Percentiles rank a stretch among this genome's conserved stretches.
Conservation (phyloP, 2,797 vertebrate genomes). For the Sandelia bainsii region DNA sequence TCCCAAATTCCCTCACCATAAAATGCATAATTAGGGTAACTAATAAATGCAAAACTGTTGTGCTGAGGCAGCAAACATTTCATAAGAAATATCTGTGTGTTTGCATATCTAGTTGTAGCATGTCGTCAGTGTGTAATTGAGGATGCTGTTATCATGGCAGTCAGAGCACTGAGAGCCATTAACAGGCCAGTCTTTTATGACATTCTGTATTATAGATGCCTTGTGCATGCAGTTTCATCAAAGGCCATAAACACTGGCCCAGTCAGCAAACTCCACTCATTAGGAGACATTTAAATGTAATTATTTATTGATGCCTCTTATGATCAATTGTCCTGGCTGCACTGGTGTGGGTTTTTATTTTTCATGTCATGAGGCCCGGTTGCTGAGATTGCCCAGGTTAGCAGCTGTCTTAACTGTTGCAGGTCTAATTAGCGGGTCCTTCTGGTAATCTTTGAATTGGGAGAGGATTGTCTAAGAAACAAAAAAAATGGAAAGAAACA, state of each 20-base stretch:
- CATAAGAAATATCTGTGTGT: slow-evolving; percentile 62
- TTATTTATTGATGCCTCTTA: slow-evolving; percentile 88
- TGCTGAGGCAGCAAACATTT: slow-evolving; percentile 70
- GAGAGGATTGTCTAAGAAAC: slow-evolving; percentile 4
- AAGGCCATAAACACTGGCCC: slow-evolving; percentile 78
- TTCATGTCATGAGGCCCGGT: slow-evolving; percentile 63
- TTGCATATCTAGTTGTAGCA: slow-evolving; percentile 75
- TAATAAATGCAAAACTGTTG: slow-evolving; percentile 49
- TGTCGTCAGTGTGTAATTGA: slow-evolving; percentile 77
- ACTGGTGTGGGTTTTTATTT: slow-evolving; percentile 72
- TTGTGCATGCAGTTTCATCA: slow-evolving; percentile 81
- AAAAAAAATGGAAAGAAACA: slow-evolving; percentile 2
- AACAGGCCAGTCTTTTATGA: slow-evolving; percentile 84
- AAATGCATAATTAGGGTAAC: slow-evolving; percentile 55
- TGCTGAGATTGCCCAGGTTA: slow-evolving; percentile 72
- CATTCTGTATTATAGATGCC: slow-evolving; percentile 84
- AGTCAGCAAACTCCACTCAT: slow-evolving; percentile 87
- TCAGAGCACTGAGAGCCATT: slow-evolving; percentile 82
- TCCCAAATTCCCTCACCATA: slow-evolving; percentile 44
- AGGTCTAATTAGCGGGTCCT: slow-evolving; percentile 63
- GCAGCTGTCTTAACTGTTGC: slow-evolving; percentile 74
- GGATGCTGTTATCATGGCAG: slow-evolving; percentile 81
- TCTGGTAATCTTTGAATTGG: slow-evolving; percentile 31
- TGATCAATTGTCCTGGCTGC: slow-evolving; percentile 82
- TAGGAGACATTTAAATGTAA: slow-evolving; percentile 87